Conservation (phyloP, 2,888 invertebrate species). For the Periphyllus acericola region DNA sequence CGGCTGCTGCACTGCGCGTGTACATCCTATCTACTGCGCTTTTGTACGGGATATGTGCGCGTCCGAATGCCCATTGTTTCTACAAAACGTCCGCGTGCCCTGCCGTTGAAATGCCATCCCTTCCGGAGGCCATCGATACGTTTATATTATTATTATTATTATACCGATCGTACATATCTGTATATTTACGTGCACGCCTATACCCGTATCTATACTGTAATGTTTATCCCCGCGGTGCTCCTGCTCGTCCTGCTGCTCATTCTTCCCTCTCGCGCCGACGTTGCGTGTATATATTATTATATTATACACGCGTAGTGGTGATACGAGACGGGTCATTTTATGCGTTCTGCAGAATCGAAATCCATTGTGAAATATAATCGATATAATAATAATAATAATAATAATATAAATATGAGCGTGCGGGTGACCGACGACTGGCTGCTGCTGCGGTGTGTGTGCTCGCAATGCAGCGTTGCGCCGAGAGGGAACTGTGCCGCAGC, state of each 20-base stretch:
- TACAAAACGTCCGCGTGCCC: neutral
- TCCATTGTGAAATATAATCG: conserved; percentile 28
- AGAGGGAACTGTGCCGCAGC: no score
- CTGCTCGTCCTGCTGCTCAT: neutral
- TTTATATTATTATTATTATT: neutral
- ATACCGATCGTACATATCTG: neutral
- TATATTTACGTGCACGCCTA: neutral
- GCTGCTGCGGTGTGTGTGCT: neutral
- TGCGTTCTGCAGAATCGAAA: neutral
- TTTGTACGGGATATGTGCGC: neutral
- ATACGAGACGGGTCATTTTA: neutral
- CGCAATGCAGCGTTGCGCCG: neutral
- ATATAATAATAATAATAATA: neutral
- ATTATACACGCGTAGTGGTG: neutral
- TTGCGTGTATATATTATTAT: neutral
- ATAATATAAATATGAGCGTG: neutral
- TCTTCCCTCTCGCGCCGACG: neutral
- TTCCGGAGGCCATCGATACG: conserved; percentile 29
- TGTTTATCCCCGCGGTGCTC: neutral
- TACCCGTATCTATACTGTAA: no score
- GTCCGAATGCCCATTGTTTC: conserved; percentile 41
- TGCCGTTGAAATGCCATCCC: conserved; percentile 24
- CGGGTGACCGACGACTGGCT: neutral
- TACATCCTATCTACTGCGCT: neutral
- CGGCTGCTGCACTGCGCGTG: no score